Percentiles rank a stretch among this genome's conserved stretches.
These are phyloP conservation scores for Ochropleura plecta DNA, from an alignment of 2,888 invertebrate species.

Conservation along the genomic window DNA sequence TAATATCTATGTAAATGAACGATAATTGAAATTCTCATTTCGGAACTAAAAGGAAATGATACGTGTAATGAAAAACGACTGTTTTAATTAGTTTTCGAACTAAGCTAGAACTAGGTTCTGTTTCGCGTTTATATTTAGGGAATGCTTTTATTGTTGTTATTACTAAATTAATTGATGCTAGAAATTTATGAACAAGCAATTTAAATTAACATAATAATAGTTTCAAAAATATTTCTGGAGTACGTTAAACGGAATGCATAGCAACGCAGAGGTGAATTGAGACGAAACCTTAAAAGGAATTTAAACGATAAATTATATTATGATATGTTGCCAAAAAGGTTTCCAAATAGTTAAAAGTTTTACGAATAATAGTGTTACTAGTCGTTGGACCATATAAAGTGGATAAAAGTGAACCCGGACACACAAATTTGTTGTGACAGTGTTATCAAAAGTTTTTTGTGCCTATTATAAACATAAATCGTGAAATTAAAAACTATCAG, in stretches of 20 bases:
- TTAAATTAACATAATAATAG: constrained; percentile 3
- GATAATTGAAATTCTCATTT: not conserved
- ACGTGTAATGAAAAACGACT: not conserved
- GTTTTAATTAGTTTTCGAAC: constrained; percentile 16
- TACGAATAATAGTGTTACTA: too few species aligned
- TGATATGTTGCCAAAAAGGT: too few species aligned
- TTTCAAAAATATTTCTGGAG: not conserved
- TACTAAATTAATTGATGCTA: not conserved
- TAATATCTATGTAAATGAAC: not conserved
- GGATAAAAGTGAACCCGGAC: too few species aligned
- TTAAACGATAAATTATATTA: too few species aligned
- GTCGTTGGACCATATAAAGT: too few species aligned
- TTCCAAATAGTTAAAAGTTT: too few species aligned
- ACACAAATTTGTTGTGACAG: too few species aligned
- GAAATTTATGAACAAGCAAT: not conserved
- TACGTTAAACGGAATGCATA: not conserved
- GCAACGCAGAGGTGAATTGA: too few species aligned
- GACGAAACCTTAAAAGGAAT: too few species aligned
- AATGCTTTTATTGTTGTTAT: constrained; percentile 6
- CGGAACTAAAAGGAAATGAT: not conserved
- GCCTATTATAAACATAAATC: too few species aligned
- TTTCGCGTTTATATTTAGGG: not conserved
- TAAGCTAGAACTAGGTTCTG: not conserved
- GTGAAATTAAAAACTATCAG: too few species aligned
- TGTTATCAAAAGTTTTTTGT: too few species aligned